Evolutionary conservation across 2,888 invertebrate genomes (phyloP).

Genomic region (Sepioteuthis lessoniana): DNA sequence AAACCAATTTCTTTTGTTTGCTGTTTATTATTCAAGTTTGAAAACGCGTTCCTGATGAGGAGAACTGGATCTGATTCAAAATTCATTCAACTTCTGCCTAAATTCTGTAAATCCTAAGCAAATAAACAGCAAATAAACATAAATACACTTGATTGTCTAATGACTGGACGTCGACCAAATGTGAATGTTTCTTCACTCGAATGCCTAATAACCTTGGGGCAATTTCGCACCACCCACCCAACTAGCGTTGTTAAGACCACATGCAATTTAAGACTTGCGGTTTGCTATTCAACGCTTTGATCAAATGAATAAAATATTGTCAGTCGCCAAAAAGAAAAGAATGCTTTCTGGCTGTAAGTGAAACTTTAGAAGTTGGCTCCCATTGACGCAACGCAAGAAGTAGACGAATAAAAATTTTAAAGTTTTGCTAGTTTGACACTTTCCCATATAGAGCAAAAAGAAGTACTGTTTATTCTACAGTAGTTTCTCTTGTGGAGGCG

Average conservation of each 20-base stretch:
- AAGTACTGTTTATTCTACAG: no score
- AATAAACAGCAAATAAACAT: neutral
- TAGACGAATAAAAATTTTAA: no score
- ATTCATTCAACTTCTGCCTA: neutral
- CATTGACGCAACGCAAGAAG: no score
- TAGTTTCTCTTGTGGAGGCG: no score
- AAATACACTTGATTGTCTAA: neutral
- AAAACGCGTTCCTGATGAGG: neutral
- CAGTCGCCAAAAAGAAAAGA: neutral
- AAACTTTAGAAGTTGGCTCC: no score
- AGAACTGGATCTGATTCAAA: neutral
- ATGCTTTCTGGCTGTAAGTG: neutral
- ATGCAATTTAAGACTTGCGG: neutral
- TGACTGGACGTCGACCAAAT: neutral
- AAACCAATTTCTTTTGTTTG: neutral
- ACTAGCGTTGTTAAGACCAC: neutral
- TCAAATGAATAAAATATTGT: neutral
- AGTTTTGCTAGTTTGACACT: no score
- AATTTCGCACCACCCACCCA: neutral
- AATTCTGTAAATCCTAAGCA: neutral
- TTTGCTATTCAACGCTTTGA: neutral
- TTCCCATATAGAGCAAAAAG: no score
- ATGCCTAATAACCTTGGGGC: neutral
- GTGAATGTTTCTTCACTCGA: neutral
- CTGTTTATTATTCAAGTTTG: no score